Evolutionary conservation across 2,797 vertebrate genomes (phyloP).

Genomic region (Epinephelus coioides): DNA sequence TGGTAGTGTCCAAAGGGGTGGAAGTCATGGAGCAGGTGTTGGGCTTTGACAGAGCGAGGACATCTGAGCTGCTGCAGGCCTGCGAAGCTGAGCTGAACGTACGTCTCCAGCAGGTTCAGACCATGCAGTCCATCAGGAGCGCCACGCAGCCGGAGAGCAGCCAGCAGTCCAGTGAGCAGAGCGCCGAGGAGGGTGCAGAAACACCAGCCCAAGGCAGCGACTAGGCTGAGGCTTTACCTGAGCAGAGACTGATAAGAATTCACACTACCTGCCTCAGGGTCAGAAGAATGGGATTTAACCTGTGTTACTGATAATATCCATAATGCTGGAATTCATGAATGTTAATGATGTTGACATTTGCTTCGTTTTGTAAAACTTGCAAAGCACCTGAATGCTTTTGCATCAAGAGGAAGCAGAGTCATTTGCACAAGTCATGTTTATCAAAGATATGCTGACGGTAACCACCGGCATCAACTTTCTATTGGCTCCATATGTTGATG

Average conservation of each 20-base stretch:
- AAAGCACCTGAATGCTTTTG: conserved; percentile 47
- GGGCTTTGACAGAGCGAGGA: conserved; percentile 77
- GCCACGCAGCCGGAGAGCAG: conserved; percentile 51
- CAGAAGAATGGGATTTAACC: conserved; percentile 46
- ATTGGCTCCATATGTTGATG: conserved; percentile 3
- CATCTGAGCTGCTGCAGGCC: conserved; percentile 75
- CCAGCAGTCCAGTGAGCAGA: conserved; percentile 27
- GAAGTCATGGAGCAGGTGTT: conserved; percentile 78
- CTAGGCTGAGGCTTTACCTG: conserved; percentile 57
- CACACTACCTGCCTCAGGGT: conserved; percentile 58
- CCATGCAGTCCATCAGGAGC: conserved; percentile 79
- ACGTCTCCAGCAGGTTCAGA: conserved; percentile 81
- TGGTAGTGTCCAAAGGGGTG: conserved; percentile 77
- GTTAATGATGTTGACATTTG: conserved; percentile 46
- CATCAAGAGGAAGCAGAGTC: conserved; percentile 33
- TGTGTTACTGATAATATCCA: conserved; percentile 37
- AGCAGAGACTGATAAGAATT: conserved; percentile 71
- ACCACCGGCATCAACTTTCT: conserved; percentile 21
- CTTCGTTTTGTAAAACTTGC: conserved; percentile 46
- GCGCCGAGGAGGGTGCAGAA: conserved; percentile 18
- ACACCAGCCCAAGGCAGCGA: conserved; percentile 54
- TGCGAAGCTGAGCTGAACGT: conserved; percentile 80
- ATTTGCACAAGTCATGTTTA: conserved; percentile 63
- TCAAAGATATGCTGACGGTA: conserved; percentile 44
- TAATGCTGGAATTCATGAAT: conserved; percentile 66